A percentile compares a stretch with the other conserved stretches of the same genome.
Conservation (phyloP, 2,113 vertebrate species). For the Cettia cetti region DNA sequence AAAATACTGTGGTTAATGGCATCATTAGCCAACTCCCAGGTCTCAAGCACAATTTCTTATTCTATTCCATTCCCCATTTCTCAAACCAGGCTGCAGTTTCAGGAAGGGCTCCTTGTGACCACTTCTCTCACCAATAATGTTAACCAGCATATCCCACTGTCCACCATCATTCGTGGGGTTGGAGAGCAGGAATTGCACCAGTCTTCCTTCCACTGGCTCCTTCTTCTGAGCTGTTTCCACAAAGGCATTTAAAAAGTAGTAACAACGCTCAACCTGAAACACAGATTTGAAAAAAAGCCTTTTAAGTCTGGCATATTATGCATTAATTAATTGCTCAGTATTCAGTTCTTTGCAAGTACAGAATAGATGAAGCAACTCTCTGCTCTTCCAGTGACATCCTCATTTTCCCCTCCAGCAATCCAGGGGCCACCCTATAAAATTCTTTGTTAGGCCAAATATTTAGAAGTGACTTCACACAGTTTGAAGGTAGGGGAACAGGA, state of each 20-base stretch:
- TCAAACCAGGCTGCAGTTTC: background rate
- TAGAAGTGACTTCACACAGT: background rate
- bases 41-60: background rate
- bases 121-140: conserved; percentile 85
- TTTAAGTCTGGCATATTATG: background rate
- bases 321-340: background rate
- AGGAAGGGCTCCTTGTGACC: background rate
- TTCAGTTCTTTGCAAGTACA: background rate
- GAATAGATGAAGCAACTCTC: background rate
- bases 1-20: background rate
- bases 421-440: background rate
- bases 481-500: background rate
- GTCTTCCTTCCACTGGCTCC: conserved; percentile 89
- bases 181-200: conserved; percentile 89
- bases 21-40: background rate
- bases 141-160: conserved; percentile 98
- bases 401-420: background rate
- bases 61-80: background rate
- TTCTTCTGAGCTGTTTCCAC: conserved; percentile 91
- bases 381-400: background rate
- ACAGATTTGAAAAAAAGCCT: background rate
- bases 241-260: conserved; percentile 90
- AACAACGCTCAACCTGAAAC: conserved; percentile 89
- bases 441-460: background rate
- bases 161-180: conserved; percentile 96